These are phyloP conservation scores for Bombus sylvicola DNA, from an alignment of 1,140 invertebrate genomes.

Conservation along the genomic window DNA sequence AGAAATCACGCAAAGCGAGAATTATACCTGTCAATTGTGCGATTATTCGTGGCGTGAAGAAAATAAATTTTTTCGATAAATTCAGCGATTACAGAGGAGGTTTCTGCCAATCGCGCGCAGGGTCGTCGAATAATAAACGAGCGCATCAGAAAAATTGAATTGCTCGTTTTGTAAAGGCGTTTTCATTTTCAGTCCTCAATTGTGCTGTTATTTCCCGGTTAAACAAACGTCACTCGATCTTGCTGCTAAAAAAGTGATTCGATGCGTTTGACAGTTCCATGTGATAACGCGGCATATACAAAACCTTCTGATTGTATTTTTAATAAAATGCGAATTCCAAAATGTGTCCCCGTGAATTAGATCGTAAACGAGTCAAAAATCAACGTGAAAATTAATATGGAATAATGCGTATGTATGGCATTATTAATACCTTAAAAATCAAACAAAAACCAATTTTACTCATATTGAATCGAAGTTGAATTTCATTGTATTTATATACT, in stretches of 20 bases:
- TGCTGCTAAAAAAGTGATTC: background rate
- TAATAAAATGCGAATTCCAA: background rate
- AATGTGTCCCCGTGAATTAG: background rate
- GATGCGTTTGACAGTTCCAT: background rate
- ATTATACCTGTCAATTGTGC: background rate
- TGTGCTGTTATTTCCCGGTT: conserved; percentile 15
- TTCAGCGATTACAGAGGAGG: background rate
- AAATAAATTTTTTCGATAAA: background rate
- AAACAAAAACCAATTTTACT: background rate
- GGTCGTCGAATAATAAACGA: background rate
- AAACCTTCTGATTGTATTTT: background rate
- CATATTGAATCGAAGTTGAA: background rate
- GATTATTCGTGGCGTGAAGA: background rate
- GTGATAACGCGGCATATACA: background rate
- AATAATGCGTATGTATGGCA: background rate
- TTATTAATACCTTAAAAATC: background rate
- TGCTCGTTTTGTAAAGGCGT: conserved; percentile 3
- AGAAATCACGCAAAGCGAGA: background rate
- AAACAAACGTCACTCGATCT: background rate
- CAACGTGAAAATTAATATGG: background rate
- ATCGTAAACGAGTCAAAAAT: background rate
- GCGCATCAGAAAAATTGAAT: background rate
- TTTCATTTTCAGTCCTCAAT: background rate
- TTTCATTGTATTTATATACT: no score
- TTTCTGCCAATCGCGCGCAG: background rate